These are phyloP conservation scores for Tylochromis polylepis DNA, from an alignment of 2,113 vertebrate genomes.

Conservation along the genomic window DNA sequence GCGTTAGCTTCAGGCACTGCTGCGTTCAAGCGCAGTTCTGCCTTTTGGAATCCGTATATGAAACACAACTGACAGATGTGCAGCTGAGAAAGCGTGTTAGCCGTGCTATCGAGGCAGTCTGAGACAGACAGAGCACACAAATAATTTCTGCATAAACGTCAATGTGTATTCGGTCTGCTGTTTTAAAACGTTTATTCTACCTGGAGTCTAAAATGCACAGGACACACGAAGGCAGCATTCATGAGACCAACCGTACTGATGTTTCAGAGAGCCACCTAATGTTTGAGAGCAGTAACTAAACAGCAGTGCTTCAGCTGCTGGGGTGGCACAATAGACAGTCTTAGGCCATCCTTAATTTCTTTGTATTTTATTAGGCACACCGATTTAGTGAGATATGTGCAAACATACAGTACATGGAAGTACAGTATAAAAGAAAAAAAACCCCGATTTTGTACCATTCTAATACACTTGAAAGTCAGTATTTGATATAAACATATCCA, in stretches of 20 bases:
- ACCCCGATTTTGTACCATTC: not conserved
- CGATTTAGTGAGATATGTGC: not conserved
- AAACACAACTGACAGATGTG: not conserved
- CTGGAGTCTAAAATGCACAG: not conserved
- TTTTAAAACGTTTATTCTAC: not conserved
- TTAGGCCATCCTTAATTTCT: not conserved
- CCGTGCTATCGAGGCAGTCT: not conserved
- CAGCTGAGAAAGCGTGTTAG: not conserved
- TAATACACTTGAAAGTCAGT: not conserved
- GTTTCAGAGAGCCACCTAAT: not conserved
- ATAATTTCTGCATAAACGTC: not conserved
- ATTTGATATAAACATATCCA: not conserved
- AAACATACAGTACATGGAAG: not conserved
- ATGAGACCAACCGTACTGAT: not conserved
- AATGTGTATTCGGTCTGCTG: not conserved
- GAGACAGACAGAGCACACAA: not conserved
- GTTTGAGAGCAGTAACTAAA: not conserved
- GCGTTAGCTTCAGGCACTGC: not conserved
- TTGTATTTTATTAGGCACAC: not conserved
- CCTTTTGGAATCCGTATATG: not conserved
- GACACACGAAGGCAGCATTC: not conserved
- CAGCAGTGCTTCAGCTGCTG: not conserved
- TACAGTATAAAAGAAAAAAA: not conserved
- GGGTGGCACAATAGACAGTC: not conserved
- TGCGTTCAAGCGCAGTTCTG: not conserved